phyloP scores from a whole-genome alignment of 2,888 invertebrate species.

The Orthonychiurus folsomi region DNA sequence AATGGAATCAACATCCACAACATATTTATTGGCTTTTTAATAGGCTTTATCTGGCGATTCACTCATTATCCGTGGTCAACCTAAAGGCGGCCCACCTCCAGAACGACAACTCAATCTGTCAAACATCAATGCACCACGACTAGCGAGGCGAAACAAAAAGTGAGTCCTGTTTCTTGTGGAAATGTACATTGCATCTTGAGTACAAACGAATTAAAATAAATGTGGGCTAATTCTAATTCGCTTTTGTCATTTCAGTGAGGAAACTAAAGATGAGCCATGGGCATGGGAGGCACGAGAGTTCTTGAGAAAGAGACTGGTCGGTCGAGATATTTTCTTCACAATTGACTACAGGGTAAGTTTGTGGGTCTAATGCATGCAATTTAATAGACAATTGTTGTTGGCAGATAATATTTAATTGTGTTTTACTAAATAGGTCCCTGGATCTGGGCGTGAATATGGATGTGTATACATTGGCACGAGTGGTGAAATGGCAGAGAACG shows the following conservation, averaged over 20 bases:
- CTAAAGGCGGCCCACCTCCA: constrained; percentile 76
- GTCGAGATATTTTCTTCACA: constrained; percentile 77
- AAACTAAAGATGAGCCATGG: constrained; percentile 80
- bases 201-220: neutral
- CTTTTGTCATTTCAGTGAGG: constrained; percentile 52
- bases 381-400: too few species aligned
- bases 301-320: constrained; percentile 81
- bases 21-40: neutral
- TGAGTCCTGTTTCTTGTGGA: constrained; percentile 6
- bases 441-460: constrained; percentile 78
- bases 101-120: constrained; percentile 86
- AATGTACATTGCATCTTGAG: neutral
- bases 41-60: constrained; percentile 95
- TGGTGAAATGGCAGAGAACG: constrained; percentile 64
- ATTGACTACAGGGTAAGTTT: constrained; percentile 68
- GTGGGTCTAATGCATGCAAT: too few species aligned
- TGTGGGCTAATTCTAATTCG: constrained; percentile 1
- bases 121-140: constrained; percentile 82
- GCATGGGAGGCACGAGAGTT: constrained; percentile 98
- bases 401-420: too few species aligned
- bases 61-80: constrained; percentile 76
- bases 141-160: constrained; percentile 58
- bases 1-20: neutral
- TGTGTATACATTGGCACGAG: constrained; percentile 73
- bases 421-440: too few species aligned